phyloP scores from a whole-genome alignment of 2,888 invertebrate genomes.

The Drosophila infuscata region DNA sequence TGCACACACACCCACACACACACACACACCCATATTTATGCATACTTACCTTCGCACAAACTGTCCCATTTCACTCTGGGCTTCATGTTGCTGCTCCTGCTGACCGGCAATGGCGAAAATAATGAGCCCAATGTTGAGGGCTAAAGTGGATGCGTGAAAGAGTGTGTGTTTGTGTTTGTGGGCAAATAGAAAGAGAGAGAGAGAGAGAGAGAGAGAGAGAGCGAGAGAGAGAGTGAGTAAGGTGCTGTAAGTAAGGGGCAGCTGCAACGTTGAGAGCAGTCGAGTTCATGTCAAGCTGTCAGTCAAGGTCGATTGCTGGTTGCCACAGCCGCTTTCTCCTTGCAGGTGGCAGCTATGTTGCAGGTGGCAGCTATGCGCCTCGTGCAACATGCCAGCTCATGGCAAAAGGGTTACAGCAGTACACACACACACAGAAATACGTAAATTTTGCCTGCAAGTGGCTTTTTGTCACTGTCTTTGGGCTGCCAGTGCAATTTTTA shows the following conservation, averaged over 20 bases:
- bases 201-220: neutral
- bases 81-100: slow-evolving; percentile 32
- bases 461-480: slow-evolving; percentile 76
- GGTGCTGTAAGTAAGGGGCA: slow-evolving; percentile 10
- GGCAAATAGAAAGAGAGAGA: slow-evolving; percentile 7
- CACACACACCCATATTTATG: neutral
- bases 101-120: slow-evolving; percentile 76
- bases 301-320: slow-evolving; percentile 75
- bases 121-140: slow-evolving; percentile 68
- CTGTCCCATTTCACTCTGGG: slow-evolving; percentile 47
- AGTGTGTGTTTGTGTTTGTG: slow-evolving; percentile 2
- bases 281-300: slow-evolving; percentile 80
- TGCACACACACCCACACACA: slow-evolving; percentile 22
- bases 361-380: slow-evolving; percentile 53
- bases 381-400: slow-evolving; percentile 50
- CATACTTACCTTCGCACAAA: slow-evolving; percentile 30
- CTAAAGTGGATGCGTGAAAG: slow-evolving; percentile 28
- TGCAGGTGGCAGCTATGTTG: slow-evolving; percentile 49
- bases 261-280: slow-evolving; percentile 61
- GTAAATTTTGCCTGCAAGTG: slow-evolving; percentile 61
- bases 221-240: neutral
- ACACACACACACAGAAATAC: neutral
- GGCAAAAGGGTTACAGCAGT: slow-evolving; percentile 27
- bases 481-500: slow-evolving; percentile 76
- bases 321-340: slow-evolving; percentile 19